Evolutionary conservation across 2,797 vertebrate genomes (phyloP).

Genomic region (Anabacerthia variegaticeps): DNA sequence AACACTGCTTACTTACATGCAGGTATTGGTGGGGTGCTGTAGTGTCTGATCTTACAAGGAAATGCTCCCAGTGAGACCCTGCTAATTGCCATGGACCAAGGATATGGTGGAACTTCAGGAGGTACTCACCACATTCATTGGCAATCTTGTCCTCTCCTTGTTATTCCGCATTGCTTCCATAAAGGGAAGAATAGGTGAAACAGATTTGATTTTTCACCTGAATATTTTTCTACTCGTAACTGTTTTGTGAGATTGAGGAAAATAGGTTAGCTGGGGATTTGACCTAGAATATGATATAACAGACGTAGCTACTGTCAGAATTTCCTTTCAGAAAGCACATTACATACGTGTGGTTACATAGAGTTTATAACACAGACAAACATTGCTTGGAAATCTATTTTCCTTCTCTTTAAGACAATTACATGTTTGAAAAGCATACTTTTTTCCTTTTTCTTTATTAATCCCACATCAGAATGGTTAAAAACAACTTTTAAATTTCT

Average conservation of each 20-base stretch:
- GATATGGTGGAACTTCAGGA: background rate
- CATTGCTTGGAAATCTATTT: background rate
- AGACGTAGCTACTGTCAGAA: background rate
- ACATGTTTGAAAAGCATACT: background rate
- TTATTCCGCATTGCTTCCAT: background rate
- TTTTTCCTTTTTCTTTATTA: background rate
- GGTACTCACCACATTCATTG: background rate
- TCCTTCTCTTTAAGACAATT: background rate
- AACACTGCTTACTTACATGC: background rate
- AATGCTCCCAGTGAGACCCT: background rate
- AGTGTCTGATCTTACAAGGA: background rate
- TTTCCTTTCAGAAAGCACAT: background rate
- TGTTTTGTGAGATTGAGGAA: background rate
- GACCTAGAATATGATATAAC: background rate
- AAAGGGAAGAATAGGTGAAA: background rate
- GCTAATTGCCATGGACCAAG: background rate
- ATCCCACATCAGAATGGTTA: background rate
- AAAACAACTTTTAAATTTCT: constrained; percentile 3
- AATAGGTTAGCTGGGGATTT: background rate
- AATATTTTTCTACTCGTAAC: background rate
- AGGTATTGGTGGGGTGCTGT: background rate
- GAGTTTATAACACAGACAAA: background rate
- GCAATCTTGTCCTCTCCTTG: background rate
- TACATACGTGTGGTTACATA: background rate
- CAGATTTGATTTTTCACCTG: background rate